Evolutionary conservation across 2,113 vertebrate genomes (phyloP).

Genomic region (Microcebus griseorufus): DNA sequence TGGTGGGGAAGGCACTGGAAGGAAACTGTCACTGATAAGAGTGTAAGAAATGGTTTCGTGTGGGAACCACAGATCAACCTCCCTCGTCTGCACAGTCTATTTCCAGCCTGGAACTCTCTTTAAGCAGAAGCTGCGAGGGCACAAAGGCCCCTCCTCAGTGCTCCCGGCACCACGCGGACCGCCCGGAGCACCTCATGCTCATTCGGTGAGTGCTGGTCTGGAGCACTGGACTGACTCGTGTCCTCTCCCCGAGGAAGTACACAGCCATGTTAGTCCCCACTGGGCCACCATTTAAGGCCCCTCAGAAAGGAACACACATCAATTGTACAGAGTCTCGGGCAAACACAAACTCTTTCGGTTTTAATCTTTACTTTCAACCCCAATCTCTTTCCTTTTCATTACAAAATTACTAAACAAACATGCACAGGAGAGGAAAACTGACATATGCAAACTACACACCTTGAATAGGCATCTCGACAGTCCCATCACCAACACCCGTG

Average conservation of each 20-base stretch:
- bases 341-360: slow-evolving; percentile 44
- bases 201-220: background rate
- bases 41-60: background rate
- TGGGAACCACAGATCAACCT: background rate
- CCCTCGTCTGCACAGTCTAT: too few relatives aligned
- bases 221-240: background rate
- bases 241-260: background rate
- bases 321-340: background rate
- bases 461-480: background rate
- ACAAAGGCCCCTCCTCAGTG: background rate
- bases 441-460: background rate
- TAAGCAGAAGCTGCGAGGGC: background rate
- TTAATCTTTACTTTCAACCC: slow-evolving; percentile 66
- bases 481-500: background rate
- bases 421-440: background rate
- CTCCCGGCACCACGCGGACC: background rate
- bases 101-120: background rate
- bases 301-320: background rate
- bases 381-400: slow-evolving; percentile 39
- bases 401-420: slow-evolving; percentile 47
- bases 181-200: background rate
- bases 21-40: background rate
- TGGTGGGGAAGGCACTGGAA: background rate
- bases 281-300: rapidly evolving
- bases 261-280: rapidly evolving